These are phyloP conservation scores for Hyla sarda DNA, from an alignment of 2,113 vertebrate species.

Conservation along the genomic window DNA sequence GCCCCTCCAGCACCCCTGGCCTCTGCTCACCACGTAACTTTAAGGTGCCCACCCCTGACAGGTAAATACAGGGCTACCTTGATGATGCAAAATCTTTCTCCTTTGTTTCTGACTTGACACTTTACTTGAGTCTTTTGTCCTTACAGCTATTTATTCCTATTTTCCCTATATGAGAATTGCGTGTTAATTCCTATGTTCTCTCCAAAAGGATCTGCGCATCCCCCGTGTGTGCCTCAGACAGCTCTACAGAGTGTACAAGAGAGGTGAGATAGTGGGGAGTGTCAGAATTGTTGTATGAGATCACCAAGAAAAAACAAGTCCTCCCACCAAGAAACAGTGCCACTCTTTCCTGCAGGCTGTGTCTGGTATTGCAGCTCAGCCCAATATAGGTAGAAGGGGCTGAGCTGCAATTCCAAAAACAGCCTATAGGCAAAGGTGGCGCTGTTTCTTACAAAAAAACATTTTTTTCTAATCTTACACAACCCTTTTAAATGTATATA, in stretches of 20 bases:
- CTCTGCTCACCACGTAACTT: constrained; percentile 59
- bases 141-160: background rate
- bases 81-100: background rate
- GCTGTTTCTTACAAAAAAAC: no score
- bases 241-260: constrained; percentile 24
- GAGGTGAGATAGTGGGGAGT: no score
- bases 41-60: constrained; percentile 62
- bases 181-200: background rate
- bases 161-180: background rate
- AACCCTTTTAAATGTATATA: no score
- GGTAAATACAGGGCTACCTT: constrained; percentile 33
- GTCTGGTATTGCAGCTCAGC: background rate
- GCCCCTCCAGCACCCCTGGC: constrained; percentile 48
- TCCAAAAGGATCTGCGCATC: constrained; percentile 60
- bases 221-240: constrained; percentile 59
- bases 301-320: no score
- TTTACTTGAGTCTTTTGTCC: no score
- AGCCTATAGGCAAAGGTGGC: background rate
- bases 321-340: no score
- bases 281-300: no score
- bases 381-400: background rate
- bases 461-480: background rate
- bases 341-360: background rate
- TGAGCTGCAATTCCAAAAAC: background rate
- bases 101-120: background rate